A percentile compares a stretch with the other conserved stretches of the same genome.
phyloP scores from a whole-genome alignment of 2,113 vertebrate genomes.

The Atherinomorus stipes region DNA sequence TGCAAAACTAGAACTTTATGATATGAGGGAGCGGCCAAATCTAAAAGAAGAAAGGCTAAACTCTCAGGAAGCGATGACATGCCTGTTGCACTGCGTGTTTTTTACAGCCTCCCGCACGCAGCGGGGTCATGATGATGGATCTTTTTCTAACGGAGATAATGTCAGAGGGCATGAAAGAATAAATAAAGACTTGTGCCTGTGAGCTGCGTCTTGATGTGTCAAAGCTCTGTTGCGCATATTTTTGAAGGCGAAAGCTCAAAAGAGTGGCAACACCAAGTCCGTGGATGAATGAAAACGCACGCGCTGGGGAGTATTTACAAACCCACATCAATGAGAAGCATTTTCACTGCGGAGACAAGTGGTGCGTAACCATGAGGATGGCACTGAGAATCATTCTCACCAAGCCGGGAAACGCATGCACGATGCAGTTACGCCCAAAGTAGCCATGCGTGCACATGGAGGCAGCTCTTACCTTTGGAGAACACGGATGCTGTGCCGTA shows the following conservation, averaged over 20 bases:
- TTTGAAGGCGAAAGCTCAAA: neutral
- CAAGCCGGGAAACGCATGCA: neutral
- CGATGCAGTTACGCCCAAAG: neutral
- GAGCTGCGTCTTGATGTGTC: slow-evolving; percentile 28
- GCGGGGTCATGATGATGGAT: slow-evolving; percentile 26
- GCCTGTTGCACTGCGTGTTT: slow-evolving; percentile 69
- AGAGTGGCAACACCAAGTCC: slow-evolving; percentile 17
- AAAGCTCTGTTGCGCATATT: slow-evolving; percentile 35
- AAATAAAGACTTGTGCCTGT: slow-evolving; percentile 34
- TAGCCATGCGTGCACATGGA: neutral
- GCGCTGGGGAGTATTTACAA: neutral
- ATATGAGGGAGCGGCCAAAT: neutral
- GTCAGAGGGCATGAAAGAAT: neutral
- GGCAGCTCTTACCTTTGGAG: slow-evolving; percentile 79
- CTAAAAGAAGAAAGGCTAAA: too few species aligned
- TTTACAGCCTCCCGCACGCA: neutral
- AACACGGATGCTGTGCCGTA: slow-evolving; percentile 52
- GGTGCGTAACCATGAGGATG: slow-evolving; percentile 48
- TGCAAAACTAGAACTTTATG: neutral
- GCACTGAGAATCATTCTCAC: neutral
- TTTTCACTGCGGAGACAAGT: neutral
- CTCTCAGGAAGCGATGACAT: slow-evolving; percentile 1
- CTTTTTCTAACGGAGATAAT: slow-evolving; percentile 28
- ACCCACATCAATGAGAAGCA: neutral
- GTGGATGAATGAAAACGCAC: slow-evolving; percentile 7